Conservation (phyloP, 2,797 vertebrate genomes). For the Labeo calbasu region DNA sequence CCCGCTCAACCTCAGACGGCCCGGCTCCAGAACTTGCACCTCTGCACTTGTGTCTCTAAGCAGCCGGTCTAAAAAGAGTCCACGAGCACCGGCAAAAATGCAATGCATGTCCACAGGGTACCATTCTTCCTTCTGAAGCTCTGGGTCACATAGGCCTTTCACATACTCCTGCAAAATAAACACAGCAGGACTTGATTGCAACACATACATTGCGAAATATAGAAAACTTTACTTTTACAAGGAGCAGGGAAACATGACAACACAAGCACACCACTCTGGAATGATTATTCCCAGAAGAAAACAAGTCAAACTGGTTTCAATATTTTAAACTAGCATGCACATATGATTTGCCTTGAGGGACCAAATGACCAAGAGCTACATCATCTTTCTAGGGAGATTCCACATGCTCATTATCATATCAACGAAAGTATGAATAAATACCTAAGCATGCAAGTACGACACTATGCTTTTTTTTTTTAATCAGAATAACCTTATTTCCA, state of each 20-base stretch:
- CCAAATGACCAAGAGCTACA: slow-evolving; percentile 13
- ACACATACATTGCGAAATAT: not conserved
- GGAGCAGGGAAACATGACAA: not conserved
- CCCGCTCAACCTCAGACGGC: slow-evolving; percentile 84
- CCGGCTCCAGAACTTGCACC: slow-evolving; percentile 85
- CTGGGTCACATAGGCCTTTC: slow-evolving; percentile 94
- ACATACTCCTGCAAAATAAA: slow-evolving; percentile 86
- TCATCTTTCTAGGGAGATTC: not conserved
- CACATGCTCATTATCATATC: not conserved
- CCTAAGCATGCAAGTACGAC: not conserved
- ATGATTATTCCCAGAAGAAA: not conserved
- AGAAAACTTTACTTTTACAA: not conserved
- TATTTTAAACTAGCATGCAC: not conserved
- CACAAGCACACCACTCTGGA: not conserved
- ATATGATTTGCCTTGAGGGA: not conserved
- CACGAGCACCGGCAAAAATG: slow-evolving; percentile 90
- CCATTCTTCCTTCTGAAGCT: slow-evolving; percentile 86
- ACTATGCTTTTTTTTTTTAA: too few species aligned
- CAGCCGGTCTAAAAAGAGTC: slow-evolving; percentile 89
- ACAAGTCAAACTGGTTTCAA: not conserved
- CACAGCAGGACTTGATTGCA: slow-evolving; percentile 20
- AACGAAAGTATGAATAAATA: not conserved
- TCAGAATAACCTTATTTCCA: not conserved
- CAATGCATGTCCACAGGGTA: slow-evolving; percentile 98
- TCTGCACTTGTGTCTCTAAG: slow-evolving; percentile 93